Evolutionary conservation across 2,888 invertebrate genomes (phyloP), one percentile per base, ranked within the genome.

Genomic region (Hofmannophila pseudospretella): DNA sequence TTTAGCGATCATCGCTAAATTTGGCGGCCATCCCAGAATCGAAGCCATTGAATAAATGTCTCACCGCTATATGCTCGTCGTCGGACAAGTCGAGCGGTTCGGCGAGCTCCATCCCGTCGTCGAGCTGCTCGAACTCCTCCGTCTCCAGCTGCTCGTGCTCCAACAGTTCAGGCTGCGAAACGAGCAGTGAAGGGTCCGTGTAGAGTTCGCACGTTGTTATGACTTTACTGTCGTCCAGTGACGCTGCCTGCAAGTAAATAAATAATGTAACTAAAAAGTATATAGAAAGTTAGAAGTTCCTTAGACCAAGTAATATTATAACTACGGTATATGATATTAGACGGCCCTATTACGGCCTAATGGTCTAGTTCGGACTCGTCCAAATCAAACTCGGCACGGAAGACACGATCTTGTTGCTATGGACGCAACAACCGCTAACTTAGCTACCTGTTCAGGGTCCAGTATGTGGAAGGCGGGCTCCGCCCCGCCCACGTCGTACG

Each of bases 401-500:
- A n/a, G n/a, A n/a, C n/a, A n/a, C n/a, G n/a, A n/a, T n/a, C n/a
- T n/a, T n/a, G n/a, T n/a, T n/a, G n/a, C n/a, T n/a, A n/a, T n/a
- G n/a, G n/a, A n/a, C n/a, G n/a, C n/a, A n/a, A n/a, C n/a, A n/a
- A n/a, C n/a, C n/a, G n/a, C n/a, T n/a, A n/a, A n/a, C n/a, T n/a
- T n/a, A n/a, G n/a, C n/a, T 11, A 75, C 79, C 71, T 78, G 72
- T 36, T 78, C 69, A 0, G 70, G 42, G 3, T 71, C 72, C 20
- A 80, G 39, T 36, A 82, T 71, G 35, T 70, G 74, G 51, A 66
- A 75, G 10, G 66, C 63, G 1, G 71, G 49, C 2, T 65, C 63
- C 0, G 54, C 31, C 10, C 64, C 73, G n/a, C 72, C 67, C 1
- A 72, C 60, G 39, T 82, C 76, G 39, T 85, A 87, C 1, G 86